Conservation (phyloP, 2,113 vertebrate species). For the Cyphomyrus discorhynchus region DNA sequence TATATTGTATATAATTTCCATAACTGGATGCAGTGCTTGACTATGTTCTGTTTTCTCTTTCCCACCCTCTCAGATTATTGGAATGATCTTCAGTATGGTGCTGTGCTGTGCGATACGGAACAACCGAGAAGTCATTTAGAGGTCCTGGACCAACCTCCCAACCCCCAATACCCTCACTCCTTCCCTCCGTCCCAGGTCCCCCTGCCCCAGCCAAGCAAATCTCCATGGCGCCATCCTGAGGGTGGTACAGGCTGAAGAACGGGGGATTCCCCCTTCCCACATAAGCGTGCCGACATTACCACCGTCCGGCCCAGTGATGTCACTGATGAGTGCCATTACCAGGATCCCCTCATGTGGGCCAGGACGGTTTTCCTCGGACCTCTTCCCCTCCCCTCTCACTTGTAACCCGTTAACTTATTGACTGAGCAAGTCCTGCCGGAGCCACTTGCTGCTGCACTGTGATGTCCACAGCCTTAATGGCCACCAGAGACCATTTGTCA, state of each 20-base stretch:
- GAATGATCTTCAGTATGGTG: conserved; percentile 97
- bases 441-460: neutral
- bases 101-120: conserved; percentile 90
- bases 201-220: neutral
- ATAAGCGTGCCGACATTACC: neutral
- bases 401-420: neutral
- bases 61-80: conserved; percentile 70
- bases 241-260: neutral
- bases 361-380: neutral
- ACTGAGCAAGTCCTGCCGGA: neutral
- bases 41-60: neutral
- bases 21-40: neutral
- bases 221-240: neutral
- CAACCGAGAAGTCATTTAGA: conserved; percentile 83
- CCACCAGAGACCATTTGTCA: neutral
- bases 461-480: neutral
- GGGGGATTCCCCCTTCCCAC: neutral
- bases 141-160: conserved; percentile 10
- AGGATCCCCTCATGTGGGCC: neutral
- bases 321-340: neutral
- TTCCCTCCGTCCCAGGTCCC: conserved; percentile 7
- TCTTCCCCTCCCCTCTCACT: neutral
- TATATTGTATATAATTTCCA: neutral
- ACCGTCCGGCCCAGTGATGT: neutral
- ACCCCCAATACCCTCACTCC: conserved; percentile 3